Base-by-base conservation (phyloP, 2,888 invertebrate genomes). In the Nephrotoma flavescens region DNA sequence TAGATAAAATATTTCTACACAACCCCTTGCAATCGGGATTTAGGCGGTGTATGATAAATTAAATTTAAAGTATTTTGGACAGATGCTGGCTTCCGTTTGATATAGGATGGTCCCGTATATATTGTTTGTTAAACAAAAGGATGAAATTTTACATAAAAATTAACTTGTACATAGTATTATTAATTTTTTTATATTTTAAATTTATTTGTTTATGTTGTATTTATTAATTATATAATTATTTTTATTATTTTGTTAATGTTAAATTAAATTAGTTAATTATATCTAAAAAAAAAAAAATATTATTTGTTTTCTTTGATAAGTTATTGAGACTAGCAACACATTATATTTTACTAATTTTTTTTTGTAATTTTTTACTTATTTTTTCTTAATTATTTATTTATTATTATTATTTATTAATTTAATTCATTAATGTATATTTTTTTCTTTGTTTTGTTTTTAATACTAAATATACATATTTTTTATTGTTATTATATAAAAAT, bases 281-380 rank as follows among this genome's bases (percentile, higher is more conserved):
- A 31, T 86, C 42, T 86, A 47, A 84, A 71, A 71, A 52, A 71
- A 71, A 52, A 19, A 71, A 71, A 71, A 71, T 71, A 84, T 84
- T 84, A 42, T 84, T 84, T 84, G 42, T 84, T 84, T 84, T 42
- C 42, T 84, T 84, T 42, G 42, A 42, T 42, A 84, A 42, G 42
- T 86, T 86, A 42, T 86, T 86, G 86, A 86, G 86, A 86, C 86
- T 86, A 86, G 86, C 86, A 86, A 86, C 86, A 86, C 86, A 86
- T 86, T 86, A 47, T 86, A 42, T 86, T 86, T 86, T 86, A 47
- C n/a, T 86, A 42, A 41, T 84, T 42, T 84, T 83, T 42, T 86
- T 42, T 52, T 47, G 31, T 45, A 41, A 47, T 52, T 86, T 86
- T 52, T 19, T 86, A 41, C 12, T 47, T 41, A 86, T 86, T 86